Base-by-base conservation (phyloP, 2,888 invertebrate genomes). In the Hedychridium roseum region DNA sequence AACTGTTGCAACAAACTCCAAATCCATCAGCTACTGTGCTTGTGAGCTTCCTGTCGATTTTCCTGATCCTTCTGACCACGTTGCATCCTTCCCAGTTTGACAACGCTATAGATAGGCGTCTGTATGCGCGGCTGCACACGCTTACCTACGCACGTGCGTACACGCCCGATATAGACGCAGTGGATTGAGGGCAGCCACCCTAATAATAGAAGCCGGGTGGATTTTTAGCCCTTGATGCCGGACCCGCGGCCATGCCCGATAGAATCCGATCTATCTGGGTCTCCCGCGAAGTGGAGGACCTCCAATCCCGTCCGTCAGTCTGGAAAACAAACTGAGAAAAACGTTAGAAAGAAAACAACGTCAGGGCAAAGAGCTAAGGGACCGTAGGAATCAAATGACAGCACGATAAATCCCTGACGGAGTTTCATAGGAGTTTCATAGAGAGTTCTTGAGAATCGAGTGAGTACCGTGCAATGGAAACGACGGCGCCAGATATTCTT, bases 191-290 rank as follows among this genome's bases (percentile, higher is more conserved):
- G 70, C 78, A 76, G 65, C 71, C 64, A 66, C 70, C 64, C 78
- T 78, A 78, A 75, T 76, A 76, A 77, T 78, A 78, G 78, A 69
- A 66, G 63, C 56, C 62, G 63, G 72, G 73, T 73, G 75, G 73
- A 75, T 74, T 73, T 76, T 76, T 74, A 76, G 77, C 78, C 78
- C 78, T 78, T 77, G 76, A 74, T 74, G 66, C 65, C 65, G 58
- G 48, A 41, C 48, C 54, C n/a, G 34, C 48, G 54, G 50, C 67
- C 60, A 56, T 63, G 66, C 59, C 60, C 46, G 54, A 56, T 62
- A 63, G 61, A 65, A 52, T 54, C 51, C 60, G 64, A 68, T 70
- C n/a, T n/a, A n/a, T n/a, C 62, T 64, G 57, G 55, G 62, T 63
- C 68, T 66, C 50, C 32, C 38, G n/a, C 38, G n/a, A n/a, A n/a